phyloP scores from a whole-genome alignment of 2,113 vertebrate species.

The Chlamydotis undulata region DNA sequence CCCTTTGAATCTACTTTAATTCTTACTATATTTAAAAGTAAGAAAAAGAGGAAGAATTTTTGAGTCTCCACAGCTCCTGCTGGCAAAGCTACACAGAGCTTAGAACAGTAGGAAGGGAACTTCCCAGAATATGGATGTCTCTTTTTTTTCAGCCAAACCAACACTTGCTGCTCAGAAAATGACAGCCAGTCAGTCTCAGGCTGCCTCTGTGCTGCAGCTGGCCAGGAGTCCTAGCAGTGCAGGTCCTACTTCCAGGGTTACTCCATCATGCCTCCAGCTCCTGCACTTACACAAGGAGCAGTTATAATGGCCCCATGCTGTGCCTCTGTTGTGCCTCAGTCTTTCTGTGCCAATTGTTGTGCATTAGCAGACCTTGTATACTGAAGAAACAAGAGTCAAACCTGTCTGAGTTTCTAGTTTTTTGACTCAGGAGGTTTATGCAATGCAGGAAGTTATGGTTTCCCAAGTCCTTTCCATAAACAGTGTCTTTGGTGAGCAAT shows the following conservation, averaged over 20 bases:
- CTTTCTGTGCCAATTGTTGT: not conserved
- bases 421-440: constrained; percentile 35
- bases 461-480: constrained; percentile 45
- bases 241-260: not conserved
- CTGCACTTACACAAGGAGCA: not conserved
- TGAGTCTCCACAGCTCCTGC: not conserved
- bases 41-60: not conserved
- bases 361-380: not conserved
- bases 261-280: not conserved
- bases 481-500: not conserved
- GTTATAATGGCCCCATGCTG: not conserved
- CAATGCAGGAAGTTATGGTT: constrained; percentile 37
- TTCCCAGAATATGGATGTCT: constrained; percentile 32
- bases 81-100: constrained; percentile 19
- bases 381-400: constrained; percentile 13
- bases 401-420: not conserved
- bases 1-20: not conserved
- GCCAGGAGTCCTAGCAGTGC: not conserved
- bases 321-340: not conserved
- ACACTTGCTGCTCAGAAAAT: not conserved
- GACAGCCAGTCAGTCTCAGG: not conserved
- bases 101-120: constrained; percentile 13
- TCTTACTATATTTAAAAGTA: not conserved
- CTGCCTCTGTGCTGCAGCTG: not conserved
- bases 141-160: not conserved